These are phyloP conservation scores for Nycticorax nycticorax DNA, from an alignment of 2,113 vertebrate species.

Conservation along the genomic window DNA sequence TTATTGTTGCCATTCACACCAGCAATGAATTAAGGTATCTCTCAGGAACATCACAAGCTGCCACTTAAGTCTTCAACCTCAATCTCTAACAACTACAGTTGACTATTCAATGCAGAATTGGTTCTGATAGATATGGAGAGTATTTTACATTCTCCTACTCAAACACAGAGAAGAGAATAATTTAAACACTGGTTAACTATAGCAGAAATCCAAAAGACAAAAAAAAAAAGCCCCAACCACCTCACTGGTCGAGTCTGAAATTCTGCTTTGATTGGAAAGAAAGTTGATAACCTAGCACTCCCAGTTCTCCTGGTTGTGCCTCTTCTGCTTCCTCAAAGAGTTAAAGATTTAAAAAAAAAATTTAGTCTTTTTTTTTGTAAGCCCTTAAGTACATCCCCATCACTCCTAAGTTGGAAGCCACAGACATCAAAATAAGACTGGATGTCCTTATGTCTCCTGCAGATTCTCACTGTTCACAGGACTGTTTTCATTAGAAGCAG, in stretches of 20 bases:
- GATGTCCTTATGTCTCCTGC: neutral
- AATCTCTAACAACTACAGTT: neutral
- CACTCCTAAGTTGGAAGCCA: neutral
- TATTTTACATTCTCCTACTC: neutral
- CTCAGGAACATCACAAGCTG: fast-evolving
- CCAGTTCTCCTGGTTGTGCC: neutral
- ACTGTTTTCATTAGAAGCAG: neutral
- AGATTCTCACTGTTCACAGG: neutral
- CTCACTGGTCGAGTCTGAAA: neutral
- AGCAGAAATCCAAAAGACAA: neutral
- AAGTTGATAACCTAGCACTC: neutral
- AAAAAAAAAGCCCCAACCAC: neutral
- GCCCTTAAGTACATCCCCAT: neutral
- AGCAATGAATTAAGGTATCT: neutral
- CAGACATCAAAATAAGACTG: neutral
- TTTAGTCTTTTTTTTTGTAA: neutral
- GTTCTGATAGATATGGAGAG: neutral
- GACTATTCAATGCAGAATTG: neutral
- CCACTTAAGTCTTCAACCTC: neutral
- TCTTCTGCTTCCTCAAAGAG: neutral
- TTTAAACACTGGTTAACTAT: neutral
- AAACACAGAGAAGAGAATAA: neutral
- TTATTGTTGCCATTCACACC: neutral
- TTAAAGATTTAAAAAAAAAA: neutral
- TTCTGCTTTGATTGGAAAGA: neutral